Evolutionary conservation across 2,113 vertebrate genomes (phyloP).

Genomic region (Corythaixoides concolor): DNA sequence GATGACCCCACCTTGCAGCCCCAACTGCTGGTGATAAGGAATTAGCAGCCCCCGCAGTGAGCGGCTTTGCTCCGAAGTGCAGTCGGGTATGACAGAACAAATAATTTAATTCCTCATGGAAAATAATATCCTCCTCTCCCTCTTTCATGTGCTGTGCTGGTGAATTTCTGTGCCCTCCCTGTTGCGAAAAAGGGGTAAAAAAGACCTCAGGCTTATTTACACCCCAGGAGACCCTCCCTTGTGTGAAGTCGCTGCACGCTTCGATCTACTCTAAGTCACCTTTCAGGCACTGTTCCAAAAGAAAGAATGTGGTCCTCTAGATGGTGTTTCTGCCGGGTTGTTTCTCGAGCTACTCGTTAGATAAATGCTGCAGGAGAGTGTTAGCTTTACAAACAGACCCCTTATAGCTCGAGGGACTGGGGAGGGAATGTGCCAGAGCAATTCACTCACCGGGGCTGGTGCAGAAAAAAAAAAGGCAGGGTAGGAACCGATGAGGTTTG

Average conservation of each 20-base stretch:
- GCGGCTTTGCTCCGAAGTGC: not conserved
- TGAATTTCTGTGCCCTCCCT: not conserved
- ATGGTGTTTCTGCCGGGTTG: not conserved
- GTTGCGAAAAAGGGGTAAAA: not conserved
- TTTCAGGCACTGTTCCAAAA: not conserved
- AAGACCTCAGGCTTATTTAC: not conserved
- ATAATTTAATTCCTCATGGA: not conserved
- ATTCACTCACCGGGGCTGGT: not conserved
- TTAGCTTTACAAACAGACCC: not conserved
- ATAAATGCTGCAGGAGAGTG: not conserved
- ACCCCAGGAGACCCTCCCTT: not conserved
- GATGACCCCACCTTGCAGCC: not conserved
- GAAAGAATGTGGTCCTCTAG: not conserved
- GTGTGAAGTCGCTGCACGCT: not conserved
- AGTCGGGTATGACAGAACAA: not conserved
- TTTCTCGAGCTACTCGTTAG: not conserved
- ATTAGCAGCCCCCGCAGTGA: not conserved
- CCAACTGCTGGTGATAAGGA: not conserved
- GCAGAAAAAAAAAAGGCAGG: not conserved
- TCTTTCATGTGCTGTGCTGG: not conserved
- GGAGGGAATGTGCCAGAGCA: not conserved
- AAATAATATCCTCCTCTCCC: not conserved
- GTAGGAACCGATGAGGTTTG: not conserved
- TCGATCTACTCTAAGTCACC: not conserved
- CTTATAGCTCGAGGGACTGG: not conserved